Evolutionary conservation across 2,113 vertebrate species (phyloP).

Genomic region (Hylia prasina): DNA sequence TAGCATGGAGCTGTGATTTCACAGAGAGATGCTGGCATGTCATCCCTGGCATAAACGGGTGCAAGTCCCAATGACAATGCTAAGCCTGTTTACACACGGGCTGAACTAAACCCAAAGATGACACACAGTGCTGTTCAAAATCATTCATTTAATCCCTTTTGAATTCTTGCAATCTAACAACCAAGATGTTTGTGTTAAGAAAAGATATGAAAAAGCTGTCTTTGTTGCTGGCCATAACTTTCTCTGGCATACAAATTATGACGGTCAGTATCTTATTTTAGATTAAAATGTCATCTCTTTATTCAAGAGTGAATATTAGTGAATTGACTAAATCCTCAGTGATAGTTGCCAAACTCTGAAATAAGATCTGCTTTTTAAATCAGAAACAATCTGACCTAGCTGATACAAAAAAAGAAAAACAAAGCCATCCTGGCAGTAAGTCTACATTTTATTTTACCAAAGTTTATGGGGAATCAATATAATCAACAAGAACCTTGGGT

Average conservation of each 20-base stretch:
- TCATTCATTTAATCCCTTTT: neutral
- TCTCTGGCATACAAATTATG: constrained; percentile 37
- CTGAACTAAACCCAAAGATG: neutral
- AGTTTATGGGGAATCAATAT: constrained; percentile 2
- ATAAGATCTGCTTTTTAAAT: constrained; percentile 58
- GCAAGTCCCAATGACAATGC: neutral
- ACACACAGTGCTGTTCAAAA: neutral
- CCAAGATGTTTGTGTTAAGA: neutral
- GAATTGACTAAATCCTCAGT: constrained; percentile 36
- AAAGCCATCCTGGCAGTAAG: constrained; percentile 42
- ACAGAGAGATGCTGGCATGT: neutral
- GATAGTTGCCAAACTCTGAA: constrained; percentile 39
- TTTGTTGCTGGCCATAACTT: constrained; percentile 9
- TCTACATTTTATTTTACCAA: constrained; percentile 53
- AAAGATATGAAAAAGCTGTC: neutral
- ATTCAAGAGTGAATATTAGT: constrained; percentile 53
- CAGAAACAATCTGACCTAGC: constrained; percentile 23
- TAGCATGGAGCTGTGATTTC: neutral
- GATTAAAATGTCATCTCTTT: constrained; percentile 29
- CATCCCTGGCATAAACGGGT: neutral
- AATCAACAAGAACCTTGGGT: neutral
- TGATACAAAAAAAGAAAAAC: constrained; percentile 37
- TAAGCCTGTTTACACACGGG: neutral
- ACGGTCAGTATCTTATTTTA: constrained; percentile 47
- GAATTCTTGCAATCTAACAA: neutral